Conservation (phyloP, 2,888 invertebrate species). For the Noctua janthe region DNA sequence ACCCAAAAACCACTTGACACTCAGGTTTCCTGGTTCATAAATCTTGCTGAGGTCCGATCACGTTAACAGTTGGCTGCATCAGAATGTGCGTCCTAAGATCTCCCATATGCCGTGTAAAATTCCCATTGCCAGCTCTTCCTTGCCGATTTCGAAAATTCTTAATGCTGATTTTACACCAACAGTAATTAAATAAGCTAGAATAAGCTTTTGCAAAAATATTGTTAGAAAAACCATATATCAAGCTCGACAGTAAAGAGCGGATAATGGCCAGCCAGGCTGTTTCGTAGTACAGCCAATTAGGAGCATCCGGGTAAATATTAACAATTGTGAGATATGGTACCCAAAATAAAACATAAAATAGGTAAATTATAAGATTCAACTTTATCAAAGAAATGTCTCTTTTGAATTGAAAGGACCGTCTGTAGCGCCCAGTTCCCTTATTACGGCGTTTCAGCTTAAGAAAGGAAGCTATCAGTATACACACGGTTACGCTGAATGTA, state of each 20-base stretch:
- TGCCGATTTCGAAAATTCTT: conserved; percentile 79
- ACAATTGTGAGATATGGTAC: conserved; percentile 92
- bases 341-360: conserved; percentile 92
- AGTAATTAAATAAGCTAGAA: conserved; percentile 91
- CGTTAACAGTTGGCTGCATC: conserved; percentile 82
- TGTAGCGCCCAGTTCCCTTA: conserved; percentile 85
- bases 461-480: conserved; percentile 80
- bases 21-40: conserved; percentile 57
- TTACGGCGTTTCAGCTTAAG: conserved; percentile 83
- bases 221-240: conserved; percentile 87
- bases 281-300: conserved; percentile 91
- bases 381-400: conserved; percentile 91
- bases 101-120: too few species aligned
- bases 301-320: conserved; percentile 85
- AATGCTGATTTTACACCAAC: conserved; percentile 93
- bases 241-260: conserved; percentile 92
- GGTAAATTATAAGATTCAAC: conserved; percentile 92
- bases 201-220: conserved; percentile 87
- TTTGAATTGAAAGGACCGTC: conserved; percentile 91
- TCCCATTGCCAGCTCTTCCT: conserved; percentile 78
- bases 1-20: neutral
- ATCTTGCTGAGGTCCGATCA: conserved; percentile 67
- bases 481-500: conserved; percentile 83
- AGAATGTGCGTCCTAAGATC: conserved; percentile 91
- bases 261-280: conserved; percentile 93